Evolutionary conservation across 2,888 invertebrate genomes (phyloP).

Genomic region (Tenthredo distinguenda): DNA sequence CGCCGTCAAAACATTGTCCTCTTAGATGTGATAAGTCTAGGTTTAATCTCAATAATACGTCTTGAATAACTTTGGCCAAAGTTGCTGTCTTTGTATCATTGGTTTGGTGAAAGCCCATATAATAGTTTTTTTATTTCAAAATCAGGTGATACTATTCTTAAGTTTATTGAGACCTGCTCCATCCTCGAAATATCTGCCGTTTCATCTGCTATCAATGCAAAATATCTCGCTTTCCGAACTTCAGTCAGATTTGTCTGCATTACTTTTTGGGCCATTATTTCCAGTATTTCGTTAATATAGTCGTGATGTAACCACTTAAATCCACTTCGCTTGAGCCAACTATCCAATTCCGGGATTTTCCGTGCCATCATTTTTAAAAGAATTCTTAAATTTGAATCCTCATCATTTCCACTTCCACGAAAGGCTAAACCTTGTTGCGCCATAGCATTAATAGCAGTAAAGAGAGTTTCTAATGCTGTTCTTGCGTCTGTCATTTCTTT

Average conservation of each 20-base stretch:
- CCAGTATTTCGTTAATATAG: slow-evolving; percentile 19
- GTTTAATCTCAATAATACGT: too few species aligned
- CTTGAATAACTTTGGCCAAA: too few species aligned
- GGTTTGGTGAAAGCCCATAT: too few species aligned
- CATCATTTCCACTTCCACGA: not conserved
- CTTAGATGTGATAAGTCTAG: too few species aligned
- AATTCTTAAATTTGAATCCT: not conserved
- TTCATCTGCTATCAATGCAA: not conserved
- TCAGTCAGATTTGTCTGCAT: slow-evolving; percentile 3
- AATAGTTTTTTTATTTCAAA: too few species aligned
- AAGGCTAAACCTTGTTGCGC: slow-evolving; percentile 16
- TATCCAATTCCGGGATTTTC: slow-evolving; percentile 1
- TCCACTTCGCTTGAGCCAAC: not conserved
- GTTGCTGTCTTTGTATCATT: too few species aligned
- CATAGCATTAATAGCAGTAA: not conserved
- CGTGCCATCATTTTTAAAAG: slow-evolving; percentile 17
- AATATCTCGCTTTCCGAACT: slow-evolving; percentile 51
- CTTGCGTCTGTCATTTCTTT: slow-evolving; percentile 8
- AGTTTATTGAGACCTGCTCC: not conserved
- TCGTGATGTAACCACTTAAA: slow-evolving; percentile 23
- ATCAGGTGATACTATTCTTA: not conserved
- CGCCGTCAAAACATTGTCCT: too few species aligned
- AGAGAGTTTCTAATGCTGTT: slow-evolving; percentile 17
- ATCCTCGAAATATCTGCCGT: too few species aligned
- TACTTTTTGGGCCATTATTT: not conserved